phyloP scores from a whole-genome alignment of 2,113 vertebrate species.

The Halichoerus grypus region DNA sequence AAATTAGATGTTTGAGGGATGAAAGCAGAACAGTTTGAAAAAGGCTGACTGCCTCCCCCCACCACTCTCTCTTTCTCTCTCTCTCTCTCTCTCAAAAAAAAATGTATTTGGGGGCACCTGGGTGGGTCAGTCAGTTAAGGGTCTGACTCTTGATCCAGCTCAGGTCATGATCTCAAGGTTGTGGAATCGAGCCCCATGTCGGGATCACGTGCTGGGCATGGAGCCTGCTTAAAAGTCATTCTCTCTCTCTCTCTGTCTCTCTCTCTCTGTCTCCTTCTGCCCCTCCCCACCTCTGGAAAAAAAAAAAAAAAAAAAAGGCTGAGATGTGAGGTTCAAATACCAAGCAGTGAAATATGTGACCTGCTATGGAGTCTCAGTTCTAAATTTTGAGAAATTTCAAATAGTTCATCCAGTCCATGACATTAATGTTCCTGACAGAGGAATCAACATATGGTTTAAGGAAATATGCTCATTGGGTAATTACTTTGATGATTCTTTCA shows the following conservation, averaged over 20 bases:
- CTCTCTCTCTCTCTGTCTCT: no score
- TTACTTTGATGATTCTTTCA: neutral
- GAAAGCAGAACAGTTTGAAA: neutral
- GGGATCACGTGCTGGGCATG: neutral
- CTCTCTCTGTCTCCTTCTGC: neutral
- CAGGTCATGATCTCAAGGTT: neutral
- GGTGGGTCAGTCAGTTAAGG: neutral
- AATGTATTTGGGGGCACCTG: neutral
- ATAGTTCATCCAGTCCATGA: neutral
- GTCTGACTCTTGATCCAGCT: neutral
- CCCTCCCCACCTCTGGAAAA: no score
- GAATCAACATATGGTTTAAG: neutral
- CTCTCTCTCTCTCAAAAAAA: neutral
- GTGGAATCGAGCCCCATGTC: neutral
- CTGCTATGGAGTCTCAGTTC: neutral
- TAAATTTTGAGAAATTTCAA: neutral
- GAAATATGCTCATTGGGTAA: neutral
- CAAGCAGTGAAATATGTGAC: neutral
- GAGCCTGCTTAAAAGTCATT: neutral
- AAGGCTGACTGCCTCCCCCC: neutral
- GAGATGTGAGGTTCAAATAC: neutral
- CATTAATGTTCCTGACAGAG: neutral
- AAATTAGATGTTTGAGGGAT: neutral
- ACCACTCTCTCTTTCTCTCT: neutral
- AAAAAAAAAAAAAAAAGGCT: neutral